Percentiles rank a stretch among this genome's conserved stretches.
Evolutionary conservation across 2,113 vertebrate species (phyloP).

Genomic region (Eulemur macaco): DNA sequence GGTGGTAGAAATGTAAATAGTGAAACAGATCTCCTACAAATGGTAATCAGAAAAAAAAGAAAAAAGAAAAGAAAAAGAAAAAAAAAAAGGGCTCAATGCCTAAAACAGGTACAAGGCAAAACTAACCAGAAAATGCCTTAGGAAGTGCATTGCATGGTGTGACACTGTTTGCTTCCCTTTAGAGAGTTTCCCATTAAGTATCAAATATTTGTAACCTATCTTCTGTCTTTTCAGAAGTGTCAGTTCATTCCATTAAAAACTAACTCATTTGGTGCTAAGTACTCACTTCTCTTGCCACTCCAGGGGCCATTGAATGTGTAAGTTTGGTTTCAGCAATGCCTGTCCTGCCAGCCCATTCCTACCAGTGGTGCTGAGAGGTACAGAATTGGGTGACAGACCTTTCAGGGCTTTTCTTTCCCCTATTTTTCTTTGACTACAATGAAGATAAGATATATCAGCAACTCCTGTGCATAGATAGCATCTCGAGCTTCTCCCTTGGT

Average conservation of each 20-base stretch:
- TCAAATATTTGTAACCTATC: not conserved
- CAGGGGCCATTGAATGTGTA: not conserved
- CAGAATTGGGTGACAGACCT: not conserved
- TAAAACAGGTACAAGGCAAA: not conserved
- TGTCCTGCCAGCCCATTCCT: not conserved
- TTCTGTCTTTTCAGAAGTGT: not conserved
- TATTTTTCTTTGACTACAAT: not conserved
- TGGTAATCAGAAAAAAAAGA: not conserved
- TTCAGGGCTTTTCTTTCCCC: not conserved
- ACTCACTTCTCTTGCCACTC: not conserved
- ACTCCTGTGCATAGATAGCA: not conserved
- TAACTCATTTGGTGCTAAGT: not conserved
- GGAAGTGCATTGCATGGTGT: not conserved
- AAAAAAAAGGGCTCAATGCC: not conserved
- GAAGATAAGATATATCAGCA: not conserved
- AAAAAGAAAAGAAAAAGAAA: not conserved
- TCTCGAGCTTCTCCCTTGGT: not conserved
- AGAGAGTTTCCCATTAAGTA: not conserved
- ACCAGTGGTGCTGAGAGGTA: not conserved
- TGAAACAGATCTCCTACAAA: not conserved
- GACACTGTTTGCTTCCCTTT: not conserved
- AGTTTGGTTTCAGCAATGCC: not conserved
- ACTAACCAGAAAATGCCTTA: not conserved
- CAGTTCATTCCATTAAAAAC: not conserved
- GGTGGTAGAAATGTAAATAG: slow-evolving; percentile 9